A percentile compares a stretch with the other conserved stretches of the same genome.
phyloP scores from a whole-genome alignment of 1,140 invertebrate species.

The Orius laevigatus region DNA sequence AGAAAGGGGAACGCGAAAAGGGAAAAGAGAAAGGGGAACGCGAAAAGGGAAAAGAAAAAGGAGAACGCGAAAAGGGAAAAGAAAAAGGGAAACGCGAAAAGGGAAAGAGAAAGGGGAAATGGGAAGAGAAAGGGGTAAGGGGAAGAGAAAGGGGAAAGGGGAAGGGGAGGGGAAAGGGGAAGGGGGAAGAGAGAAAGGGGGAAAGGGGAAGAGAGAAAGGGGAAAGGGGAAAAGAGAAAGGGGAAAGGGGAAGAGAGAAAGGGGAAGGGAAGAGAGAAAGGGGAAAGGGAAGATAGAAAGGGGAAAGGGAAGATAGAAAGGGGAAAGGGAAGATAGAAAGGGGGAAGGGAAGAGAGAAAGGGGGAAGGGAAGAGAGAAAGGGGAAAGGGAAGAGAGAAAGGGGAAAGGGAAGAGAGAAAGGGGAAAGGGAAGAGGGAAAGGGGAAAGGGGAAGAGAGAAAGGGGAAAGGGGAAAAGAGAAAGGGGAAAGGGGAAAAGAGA shows the following conservation, averaged over 20 bases:
- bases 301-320: neutral
- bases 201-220: too few species aligned
- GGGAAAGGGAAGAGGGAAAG: neutral
- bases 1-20: neutral
- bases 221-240: neutral
- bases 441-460: neutral
- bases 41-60: neutral
- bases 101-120: neutral
- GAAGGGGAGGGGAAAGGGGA: neutral
- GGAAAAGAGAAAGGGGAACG: neutral
- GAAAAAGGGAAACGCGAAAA: neutral
- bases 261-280: neutral
- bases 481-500: slow-evolving; percentile 1
- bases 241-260: too few species aligned
- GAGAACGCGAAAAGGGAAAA: neutral
- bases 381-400: slow-evolving; percentile 1
- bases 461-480: neutral
- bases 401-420: slow-evolving; percentile 10
- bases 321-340: neutral
- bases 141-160: neutral
- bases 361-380: slow-evolving; percentile 1
- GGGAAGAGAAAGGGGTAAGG: slow-evolving; percentile 4
- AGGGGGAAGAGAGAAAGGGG: slow-evolving; percentile 5
- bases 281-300: neutral
- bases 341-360: slow-evolving; percentile 2